phyloP scores from a whole-genome alignment of 2,113 vertebrate genomes.

The Myotis davidii region DNA sequence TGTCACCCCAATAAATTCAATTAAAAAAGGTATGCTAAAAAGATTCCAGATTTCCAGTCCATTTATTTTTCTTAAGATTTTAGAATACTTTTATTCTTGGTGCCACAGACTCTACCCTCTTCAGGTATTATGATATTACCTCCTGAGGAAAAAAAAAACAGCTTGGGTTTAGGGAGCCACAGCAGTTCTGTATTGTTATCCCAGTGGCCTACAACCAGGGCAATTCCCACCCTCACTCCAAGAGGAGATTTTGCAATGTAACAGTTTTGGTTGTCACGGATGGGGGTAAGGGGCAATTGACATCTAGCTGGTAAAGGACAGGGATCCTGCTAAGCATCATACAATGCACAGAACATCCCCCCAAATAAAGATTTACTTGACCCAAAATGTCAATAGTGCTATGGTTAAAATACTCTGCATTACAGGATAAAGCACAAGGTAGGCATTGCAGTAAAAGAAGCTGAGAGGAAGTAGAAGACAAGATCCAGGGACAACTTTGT shows the following conservation, averaged over 20 bases:
- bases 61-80: neutral
- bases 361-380: neutral
- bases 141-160: neutral
- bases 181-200: neutral
- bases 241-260: neutral
- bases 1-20: neutral
- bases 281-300: neutral
- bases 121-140: neutral
- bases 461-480: neutral
- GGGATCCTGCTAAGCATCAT: neutral
- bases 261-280: neutral
- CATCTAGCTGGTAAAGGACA: neutral
- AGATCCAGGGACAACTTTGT: neutral
- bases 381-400: neutral
- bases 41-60: neutral
- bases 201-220: neutral
- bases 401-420: neutral
- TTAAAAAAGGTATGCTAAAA: neutral
- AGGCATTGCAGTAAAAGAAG: neutral
- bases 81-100: conserved; percentile 24
- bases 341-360: neutral
- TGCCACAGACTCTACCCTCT: neutral
- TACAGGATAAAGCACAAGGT: neutral
- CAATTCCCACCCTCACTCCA: neutral
- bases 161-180: neutral